A percentile compares a stretch with the other conserved stretches of the same genome.
Conservation (phyloP, 2,113 vertebrate species). For the Saguinus imperator region DNA sequence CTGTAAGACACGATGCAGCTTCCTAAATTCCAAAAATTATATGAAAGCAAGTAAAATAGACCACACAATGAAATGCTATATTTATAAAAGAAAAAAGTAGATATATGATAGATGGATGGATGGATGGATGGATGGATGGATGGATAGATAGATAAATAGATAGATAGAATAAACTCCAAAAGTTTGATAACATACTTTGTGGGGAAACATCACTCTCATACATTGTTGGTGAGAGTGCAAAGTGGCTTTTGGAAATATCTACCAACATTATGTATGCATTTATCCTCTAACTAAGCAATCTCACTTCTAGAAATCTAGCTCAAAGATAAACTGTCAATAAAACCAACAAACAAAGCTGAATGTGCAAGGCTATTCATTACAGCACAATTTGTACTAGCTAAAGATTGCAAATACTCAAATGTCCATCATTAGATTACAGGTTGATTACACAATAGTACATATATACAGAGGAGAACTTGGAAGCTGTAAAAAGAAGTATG, state of each 20-base stretch:
- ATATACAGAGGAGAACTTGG: background rate
- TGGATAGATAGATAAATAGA: too few species aligned
- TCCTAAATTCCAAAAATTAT: background rate
- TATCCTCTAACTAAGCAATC: background rate
- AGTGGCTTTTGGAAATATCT: background rate
- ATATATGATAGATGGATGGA: background rate
- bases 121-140: too few species aligned
- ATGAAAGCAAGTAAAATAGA: slow-evolving; percentile 13
- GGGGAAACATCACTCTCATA: background rate
- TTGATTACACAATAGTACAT: background rate
- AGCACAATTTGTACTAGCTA: background rate
- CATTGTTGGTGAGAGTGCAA: background rate
- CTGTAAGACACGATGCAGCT: background rate
- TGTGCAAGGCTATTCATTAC: background rate
- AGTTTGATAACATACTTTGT: background rate
- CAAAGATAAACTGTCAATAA: background rate
- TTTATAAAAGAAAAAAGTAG: background rate
- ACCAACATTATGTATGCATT: background rate
- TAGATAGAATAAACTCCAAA: background rate
- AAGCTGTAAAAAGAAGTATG: background rate
- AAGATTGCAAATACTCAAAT: background rate
- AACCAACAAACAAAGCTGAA: background rate
- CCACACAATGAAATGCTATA: background rate
- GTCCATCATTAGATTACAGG: background rate
- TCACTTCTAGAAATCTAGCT: background rate